Conservation (phyloP, 2,113 vertebrate genomes). For the Nyctibius bracteatus region DNA sequence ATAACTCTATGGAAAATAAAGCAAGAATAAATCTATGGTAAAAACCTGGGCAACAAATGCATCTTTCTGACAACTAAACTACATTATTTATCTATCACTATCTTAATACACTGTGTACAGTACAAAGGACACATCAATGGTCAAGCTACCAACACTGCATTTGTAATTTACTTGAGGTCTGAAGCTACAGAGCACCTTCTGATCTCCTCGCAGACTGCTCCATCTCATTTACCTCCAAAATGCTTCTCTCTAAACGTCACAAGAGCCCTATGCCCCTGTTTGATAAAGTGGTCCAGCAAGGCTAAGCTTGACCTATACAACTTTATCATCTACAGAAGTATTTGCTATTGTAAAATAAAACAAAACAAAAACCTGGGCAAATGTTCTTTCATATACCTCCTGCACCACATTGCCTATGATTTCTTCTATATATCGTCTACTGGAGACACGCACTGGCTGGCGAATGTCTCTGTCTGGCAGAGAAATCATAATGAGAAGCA, state of each 20-base stretch:
- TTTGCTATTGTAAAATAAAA: neutral
- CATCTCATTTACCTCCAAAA: slow-evolving; percentile 4
- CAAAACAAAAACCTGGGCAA: neutral
- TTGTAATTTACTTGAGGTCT: neutral
- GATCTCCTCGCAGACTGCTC: neutral
- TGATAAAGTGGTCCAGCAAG: neutral
- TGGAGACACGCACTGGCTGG: neutral
- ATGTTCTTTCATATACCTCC: neutral
- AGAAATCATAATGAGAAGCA: neutral
- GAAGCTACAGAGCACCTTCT: neutral
- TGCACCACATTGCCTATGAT: neutral
- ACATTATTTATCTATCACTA: neutral
- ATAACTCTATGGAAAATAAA: slow-evolving; percentile 7
- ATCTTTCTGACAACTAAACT: neutral
- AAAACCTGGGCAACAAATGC: neutral
- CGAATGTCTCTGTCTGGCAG: neutral
- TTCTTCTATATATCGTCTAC: neutral
- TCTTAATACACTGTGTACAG: neutral
- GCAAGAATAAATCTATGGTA: neutral
- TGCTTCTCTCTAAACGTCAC: neutral
- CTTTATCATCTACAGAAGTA: neutral
- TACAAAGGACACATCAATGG: neutral
- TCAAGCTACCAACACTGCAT: neutral
- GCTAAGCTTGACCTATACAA: neutral
- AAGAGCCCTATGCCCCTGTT: neutral